Base-by-base conservation (phyloP, 1,140 invertebrate species). In the Ceratoteleas bidentatus region DNA sequence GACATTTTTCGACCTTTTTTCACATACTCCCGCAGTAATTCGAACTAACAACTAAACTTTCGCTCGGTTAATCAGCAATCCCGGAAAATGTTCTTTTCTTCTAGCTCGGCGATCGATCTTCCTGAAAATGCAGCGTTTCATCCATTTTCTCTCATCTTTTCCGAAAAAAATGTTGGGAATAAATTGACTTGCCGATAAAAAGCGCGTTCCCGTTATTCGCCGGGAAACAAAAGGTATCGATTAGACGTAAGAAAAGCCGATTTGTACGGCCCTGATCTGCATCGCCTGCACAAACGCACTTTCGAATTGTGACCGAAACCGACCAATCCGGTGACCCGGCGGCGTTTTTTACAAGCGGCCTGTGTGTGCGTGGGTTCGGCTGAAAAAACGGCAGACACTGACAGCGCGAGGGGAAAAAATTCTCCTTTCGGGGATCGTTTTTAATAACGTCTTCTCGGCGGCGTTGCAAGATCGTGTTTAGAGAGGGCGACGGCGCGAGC, bases 341-440 rank as follows among this genome's bases (percentile, higher is more conserved):
- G 72, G 54, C 56, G 76, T 62, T 74, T 73, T 65, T 54, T 32
- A 24, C 36, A n/a, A 16, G 33, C 36, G 33, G 9, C 9, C 24
- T 24, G 24, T 53, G 61, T 62, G 62, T 73, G 80, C 80, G 80
- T 77, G 80, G 73, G 79, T 70, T 76, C 78, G 60, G 9, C 47
- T 62, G 61, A 76, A 66, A 81, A 81, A 81, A 53, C 9, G 24
- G 24, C 24, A 24, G 24, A 24, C 24, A 24, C 24, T 2, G 24
- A 24, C 24, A 24, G 24, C 24, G 24, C 4, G 24, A 56, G 40
- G 69, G 60, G 54, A 69, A 38, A 66, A 75, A 72, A 76, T 33
- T 62, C 74, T 74, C 62, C 74, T 77, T 82, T 66, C 47, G 64
- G 65, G 58, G 57, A 78, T 74, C 80, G 62, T 74, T 58, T 82